phyloP scores from a whole-genome alignment of 2,888 invertebrate genomes.

The Neria commutata region DNA sequence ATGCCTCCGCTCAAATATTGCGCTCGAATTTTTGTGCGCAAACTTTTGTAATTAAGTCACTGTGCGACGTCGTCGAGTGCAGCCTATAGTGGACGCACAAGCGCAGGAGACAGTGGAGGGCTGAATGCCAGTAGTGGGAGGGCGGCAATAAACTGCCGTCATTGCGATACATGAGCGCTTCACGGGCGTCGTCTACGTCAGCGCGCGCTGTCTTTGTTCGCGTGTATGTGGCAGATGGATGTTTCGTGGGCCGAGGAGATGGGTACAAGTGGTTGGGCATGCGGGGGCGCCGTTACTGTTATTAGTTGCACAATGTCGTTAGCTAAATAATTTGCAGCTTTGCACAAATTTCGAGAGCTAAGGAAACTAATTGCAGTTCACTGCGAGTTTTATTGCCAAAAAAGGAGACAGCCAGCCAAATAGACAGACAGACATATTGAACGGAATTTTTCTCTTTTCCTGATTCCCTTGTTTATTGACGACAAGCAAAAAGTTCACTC shows the following conservation, averaged over 20 bases:
- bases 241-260: conserved; percentile 31
- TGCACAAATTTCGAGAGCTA: conserved; percentile 44
- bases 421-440: background rate
- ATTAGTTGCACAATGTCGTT: conserved; percentile 52
- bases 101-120: background rate
- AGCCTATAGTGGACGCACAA: background rate
- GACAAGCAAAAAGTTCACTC: no score
- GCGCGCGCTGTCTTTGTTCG: conserved; percentile 42
- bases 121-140: no score
- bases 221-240: conserved; percentile 47
- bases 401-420: background rate
- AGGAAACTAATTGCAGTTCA: background rate
- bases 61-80: conserved; percentile 30
- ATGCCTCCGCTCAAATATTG: background rate
- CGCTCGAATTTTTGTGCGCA: conserved; percentile 35
- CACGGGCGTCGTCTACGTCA: no score
- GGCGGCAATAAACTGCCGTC: background rate
- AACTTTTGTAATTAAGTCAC: conserved; percentile 53
- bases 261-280: conserved; percentile 24
- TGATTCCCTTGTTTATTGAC: no score
- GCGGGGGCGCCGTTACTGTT: conserved; percentile 37
- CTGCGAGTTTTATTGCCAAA: background rate
- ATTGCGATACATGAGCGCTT: background rate
- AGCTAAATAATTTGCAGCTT: conserved; percentile 53
- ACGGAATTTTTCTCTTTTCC: no score